phyloP scores from a whole-genome alignment of 2,113 vertebrate species.

The Lates calcarifer region DNA sequence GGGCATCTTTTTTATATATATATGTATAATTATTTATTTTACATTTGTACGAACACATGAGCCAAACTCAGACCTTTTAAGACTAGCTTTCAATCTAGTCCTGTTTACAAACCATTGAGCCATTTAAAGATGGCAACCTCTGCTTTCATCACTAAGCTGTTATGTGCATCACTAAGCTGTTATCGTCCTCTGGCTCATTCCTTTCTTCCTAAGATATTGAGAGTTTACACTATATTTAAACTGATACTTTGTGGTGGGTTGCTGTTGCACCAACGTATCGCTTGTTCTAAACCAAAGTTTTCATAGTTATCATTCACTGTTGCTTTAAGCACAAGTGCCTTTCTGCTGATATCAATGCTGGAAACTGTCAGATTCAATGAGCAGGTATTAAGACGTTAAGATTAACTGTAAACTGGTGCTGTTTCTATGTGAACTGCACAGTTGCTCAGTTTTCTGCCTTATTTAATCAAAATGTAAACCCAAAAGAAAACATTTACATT shows the following conservation, averaged over 20 bases:
- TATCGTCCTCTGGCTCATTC: neutral
- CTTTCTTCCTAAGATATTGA: neutral
- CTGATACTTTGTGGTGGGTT: constrained; percentile 58
- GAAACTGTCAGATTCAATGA: constrained; percentile 57
- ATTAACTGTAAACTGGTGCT: constrained; percentile 15
- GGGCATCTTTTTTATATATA: constrained; percentile 64
- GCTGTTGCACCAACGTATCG: constrained; percentile 34
- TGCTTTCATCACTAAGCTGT: too few species aligned
- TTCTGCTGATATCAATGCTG: constrained; percentile 31
- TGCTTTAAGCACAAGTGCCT: constrained; percentile 51
- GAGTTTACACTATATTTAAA: constrained; percentile 49
- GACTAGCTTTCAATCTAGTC: neutral
- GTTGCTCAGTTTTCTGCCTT: neutral
- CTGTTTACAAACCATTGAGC: constrained; percentile 33
- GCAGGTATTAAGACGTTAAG: constrained; percentile 26
- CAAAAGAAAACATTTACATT: neutral
- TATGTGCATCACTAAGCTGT: constrained; percentile 1
- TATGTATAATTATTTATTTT: constrained; percentile 74
- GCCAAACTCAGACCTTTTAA: constrained; percentile 36
- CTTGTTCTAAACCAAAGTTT: constrained; percentile 44
- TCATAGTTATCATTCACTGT: constrained; percentile 15
- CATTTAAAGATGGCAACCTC: constrained; percentile 32
- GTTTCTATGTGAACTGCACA: neutral
- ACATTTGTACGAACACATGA: constrained; percentile 53
- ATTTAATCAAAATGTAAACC: constrained; percentile 4